Evolutionary conservation across 2,888 invertebrate species (phyloP).

Genomic region (Linyphia triangularis): DNA sequence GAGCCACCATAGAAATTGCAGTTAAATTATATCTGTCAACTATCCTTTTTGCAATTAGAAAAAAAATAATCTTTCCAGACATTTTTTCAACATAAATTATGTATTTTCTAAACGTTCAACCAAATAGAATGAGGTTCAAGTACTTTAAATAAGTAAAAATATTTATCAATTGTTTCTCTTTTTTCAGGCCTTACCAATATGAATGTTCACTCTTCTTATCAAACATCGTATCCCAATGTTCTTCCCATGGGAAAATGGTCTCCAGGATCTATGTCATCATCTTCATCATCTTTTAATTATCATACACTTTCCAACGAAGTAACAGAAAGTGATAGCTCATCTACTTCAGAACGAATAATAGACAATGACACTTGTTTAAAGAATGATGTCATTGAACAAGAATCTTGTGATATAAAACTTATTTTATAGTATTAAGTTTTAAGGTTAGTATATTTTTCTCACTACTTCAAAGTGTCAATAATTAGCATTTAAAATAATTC

Average conservation of each 20-base stretch:
- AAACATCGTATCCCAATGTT: slow-evolving; percentile 59
- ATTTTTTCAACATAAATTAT: too few species aligned
- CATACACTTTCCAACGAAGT: slow-evolving; percentile 72
- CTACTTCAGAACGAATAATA: slow-evolving; percentile 72
- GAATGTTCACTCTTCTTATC: slow-evolving; percentile 71
- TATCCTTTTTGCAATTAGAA: too few species aligned
- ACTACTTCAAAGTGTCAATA: too few species aligned
- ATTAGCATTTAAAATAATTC: too few species aligned
- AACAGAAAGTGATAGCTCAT: slow-evolving; percentile 74
- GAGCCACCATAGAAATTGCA: too few species aligned
- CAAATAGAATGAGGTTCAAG: too few species aligned
- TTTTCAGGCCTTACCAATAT: slow-evolving; percentile 58
- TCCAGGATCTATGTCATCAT: slow-evolving; percentile 61
- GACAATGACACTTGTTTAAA: slow-evolving; percentile 66
- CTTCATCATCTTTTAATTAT: slow-evolving; percentile 63
- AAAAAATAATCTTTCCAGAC: too few species aligned
- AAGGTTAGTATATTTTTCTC: not conserved
- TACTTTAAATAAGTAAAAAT: too few species aligned
- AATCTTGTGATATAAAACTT: slow-evolving; percentile 73
- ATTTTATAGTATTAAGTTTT: slow-evolving; percentile 63
- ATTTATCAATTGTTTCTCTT: not conserved
- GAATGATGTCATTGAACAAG: slow-evolving; percentile 64
- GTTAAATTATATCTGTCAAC: too few species aligned
- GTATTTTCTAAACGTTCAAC: too few species aligned
- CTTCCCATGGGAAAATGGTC: slow-evolving; percentile 65